Evolutionary conservation across 2,113 vertebrate species (phyloP), one percentile per base, ranked within the genome.

Genomic region (Epinephelus moara): DNA sequence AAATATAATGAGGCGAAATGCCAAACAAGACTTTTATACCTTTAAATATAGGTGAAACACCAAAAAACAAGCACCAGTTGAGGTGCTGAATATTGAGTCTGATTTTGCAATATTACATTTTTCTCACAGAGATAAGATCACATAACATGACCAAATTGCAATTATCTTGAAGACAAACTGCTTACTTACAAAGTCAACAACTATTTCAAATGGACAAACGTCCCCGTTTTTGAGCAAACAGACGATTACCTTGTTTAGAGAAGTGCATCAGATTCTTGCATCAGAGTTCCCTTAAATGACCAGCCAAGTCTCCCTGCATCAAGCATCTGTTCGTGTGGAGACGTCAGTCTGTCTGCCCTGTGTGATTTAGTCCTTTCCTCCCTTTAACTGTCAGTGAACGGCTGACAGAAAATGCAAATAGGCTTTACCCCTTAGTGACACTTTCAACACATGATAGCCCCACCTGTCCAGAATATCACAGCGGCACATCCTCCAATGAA

Each of bases 351-450:
- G 80, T 57, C 80, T 83, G 61, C 62, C 72, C 59, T 19, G 75
- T 75, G 81, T 70, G 71, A 84, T 82, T 83, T 66, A 87, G 79
- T 74, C 77, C 50, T 74, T 49, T 82, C 57, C 85, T 85, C 67
- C 76, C 70, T 90, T 88, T 73, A 80, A 85, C 81, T 49, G 49
- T 82, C 82, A 80, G 72, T 67, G 75, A 89, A 78, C 72, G 78
- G 87, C 89, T 87, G 86, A 85, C 83, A 80, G 79, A 81, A 92
- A 89, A 92, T 90, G 90, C 86, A 90, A 93, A 92, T 78, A 60
- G 75, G 69, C 57, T 82, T 78, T 76, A 71, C 82, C 80, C 82
- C 82, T 88, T 23, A n/a, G 87, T 89, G 86, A 87, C 88, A 90
- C 81, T 85, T 85, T 75, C 61, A 80, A 85, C 80, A 82, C 80